phyloP scores from a whole-genome alignment of 2,888 invertebrate genomes.

The Drosophila birchii region DNA sequence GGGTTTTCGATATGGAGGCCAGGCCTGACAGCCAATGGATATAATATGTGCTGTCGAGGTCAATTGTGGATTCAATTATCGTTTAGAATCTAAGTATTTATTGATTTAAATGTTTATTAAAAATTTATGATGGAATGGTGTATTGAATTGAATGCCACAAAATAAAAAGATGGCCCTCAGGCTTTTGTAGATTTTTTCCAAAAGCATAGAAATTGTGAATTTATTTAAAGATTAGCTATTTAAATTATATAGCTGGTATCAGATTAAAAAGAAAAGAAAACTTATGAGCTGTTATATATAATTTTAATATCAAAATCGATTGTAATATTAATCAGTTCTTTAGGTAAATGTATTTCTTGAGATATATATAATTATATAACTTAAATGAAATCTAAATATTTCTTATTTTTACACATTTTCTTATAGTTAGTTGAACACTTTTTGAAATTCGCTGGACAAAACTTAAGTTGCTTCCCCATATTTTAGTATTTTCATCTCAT shows the following conservation, averaged over 20 bases:
- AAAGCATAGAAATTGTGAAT: no score
- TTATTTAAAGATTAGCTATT: not conserved
- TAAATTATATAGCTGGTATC: no score
- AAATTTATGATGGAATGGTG: not conserved
- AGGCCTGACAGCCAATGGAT: slow-evolving; percentile 15
- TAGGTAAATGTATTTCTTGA: no score
- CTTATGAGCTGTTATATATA: no score
- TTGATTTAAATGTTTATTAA: not conserved
- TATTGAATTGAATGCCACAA: not conserved
- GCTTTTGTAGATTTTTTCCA: not conserved
- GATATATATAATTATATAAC: no score
- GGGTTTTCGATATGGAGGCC: slow-evolving; percentile 22
- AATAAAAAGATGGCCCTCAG: not conserved
- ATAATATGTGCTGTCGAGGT: slow-evolving; percentile 9
- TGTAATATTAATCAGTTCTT: no score
- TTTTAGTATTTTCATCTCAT: slow-evolving; percentile 25
- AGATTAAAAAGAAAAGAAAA: no score
- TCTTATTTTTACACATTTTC: not conserved
- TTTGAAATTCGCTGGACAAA: not conserved
- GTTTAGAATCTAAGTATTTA: slow-evolving; percentile 7
- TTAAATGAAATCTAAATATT: no score
- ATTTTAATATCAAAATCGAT: no score
- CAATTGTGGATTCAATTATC: slow-evolving; percentile 6
- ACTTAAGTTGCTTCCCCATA: not conserved
- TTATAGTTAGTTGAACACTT: not conserved